Base-by-base conservation (phyloP, 2,113 vertebrate species). In the Lepisosteus oculatus region DNA sequence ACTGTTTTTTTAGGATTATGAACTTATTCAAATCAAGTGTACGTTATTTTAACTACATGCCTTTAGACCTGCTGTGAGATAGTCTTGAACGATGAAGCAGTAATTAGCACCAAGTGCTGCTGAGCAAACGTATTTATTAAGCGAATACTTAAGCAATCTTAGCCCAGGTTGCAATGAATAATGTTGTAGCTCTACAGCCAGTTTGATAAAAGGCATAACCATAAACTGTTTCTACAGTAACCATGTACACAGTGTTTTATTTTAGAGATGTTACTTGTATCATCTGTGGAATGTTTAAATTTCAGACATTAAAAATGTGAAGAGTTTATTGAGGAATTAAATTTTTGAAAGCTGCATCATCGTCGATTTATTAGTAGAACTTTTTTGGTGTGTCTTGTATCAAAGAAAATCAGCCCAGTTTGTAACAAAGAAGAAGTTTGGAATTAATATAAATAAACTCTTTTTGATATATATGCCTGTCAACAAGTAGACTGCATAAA, bases 191-290 rank as follows among this genome's bases (percentile, higher is more conserved):
- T 61, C 59, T 61, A 6, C 59, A 15, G 59, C 17, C 13, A 5
- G 59, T 61, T 8, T 61, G 59, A 61, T 61, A 61, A 15, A 61
- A 61, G 14, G 59, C 59, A 29, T 29, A 61, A 15, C 14, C 13
- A 61, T 6, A 14, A 15, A 61, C 2, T 2, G 59, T 61, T 61
- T 29, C 59, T 29, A 61, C 13, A 61, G 59, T 61, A 61, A 61
- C 59, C 59, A 61, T 61, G 59, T 61, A 61, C 17, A 61, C 59
- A 61, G 17, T 61, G 13, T 13, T 61, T 61, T 61, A 51, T 51
- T 29, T 61, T 29, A 11, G 17, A 11, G 13, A 2, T 61, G 7
- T 29, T 14, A 8, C 6, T 6, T 6, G 59, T 29, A 61, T 13
- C 59, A 11, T 61, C 59, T 61, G 7, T 61, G 3, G 59, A 61